phyloP scores from a whole-genome alignment of 2,113 vertebrate genomes.

The Rhinogobius similis region DNA sequence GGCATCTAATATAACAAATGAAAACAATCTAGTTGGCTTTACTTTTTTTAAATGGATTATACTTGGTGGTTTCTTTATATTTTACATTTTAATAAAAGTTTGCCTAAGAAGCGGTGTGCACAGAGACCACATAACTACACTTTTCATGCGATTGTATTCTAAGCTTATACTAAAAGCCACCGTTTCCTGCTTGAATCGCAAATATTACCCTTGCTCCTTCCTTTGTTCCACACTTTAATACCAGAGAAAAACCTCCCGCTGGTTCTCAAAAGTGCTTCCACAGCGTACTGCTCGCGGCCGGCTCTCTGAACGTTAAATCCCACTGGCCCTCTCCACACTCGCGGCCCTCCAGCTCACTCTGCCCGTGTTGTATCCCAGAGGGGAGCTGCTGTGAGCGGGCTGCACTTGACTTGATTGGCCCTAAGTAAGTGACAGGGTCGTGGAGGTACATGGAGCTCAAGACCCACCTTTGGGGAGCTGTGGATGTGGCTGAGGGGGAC shows the following conservation, averaged over 20 bases:
- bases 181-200: not conserved
- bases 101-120: no score
- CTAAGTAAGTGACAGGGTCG: conserved; percentile 46
- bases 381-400: conserved; percentile 35
- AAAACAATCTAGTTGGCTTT: no score
- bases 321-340: no score
- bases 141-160: no score
- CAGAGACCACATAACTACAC: no score
- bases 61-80: no score
- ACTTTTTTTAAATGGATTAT: no score
- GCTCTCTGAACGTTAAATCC: conserved; percentile 24
- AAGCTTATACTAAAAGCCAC: not conserved
- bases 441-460: conserved; percentile 18
- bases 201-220: not conserved
- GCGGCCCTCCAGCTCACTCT: not conserved
- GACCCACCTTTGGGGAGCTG: conserved; percentile 15
- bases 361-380: conserved; percentile 25
- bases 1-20: no score
- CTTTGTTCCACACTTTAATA: not conserved
- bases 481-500: not conserved
- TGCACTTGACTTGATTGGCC: conserved; percentile 51
- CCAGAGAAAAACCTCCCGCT: conserved; percentile 29
- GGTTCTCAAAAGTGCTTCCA: conserved; percentile 38
- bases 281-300: conserved; percentile 28
- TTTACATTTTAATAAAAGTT: no score